Evolutionary conservation across 2,113 vertebrate species (phyloP).

Genomic region (Notothenia rossii): DNA sequence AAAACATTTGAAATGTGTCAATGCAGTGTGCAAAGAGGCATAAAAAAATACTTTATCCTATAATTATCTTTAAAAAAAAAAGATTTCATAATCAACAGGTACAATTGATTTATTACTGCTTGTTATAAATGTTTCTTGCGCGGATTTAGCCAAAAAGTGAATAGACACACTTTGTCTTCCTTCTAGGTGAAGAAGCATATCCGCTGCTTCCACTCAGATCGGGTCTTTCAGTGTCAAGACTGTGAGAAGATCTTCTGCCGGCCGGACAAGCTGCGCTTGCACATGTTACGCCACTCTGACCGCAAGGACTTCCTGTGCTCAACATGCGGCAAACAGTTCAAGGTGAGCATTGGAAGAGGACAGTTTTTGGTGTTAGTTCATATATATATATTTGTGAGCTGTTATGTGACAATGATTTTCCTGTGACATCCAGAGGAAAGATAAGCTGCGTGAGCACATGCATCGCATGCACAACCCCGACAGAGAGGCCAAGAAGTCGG

Average conservation of each 20-base stretch:
- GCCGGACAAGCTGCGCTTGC: conserved; percentile 95
- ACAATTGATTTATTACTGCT: not conserved
- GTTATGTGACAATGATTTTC: not conserved
- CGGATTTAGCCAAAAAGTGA: not conserved
- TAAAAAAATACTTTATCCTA: no score
- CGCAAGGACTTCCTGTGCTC: conserved; percentile 98
- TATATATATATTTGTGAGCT: not conserved
- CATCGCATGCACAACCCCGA: conserved; percentile 99
- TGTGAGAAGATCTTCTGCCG: conserved; percentile 98
- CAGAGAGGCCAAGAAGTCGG: conserved; percentile 95
- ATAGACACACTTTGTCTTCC: not conserved
- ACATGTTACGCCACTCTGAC: conserved; percentile 97
- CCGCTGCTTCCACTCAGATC: conserved; percentile 97
- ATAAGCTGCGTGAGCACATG: conserved; percentile 98
- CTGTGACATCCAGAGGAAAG: conserved; percentile 89
- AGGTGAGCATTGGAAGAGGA: conserved; percentile 81
- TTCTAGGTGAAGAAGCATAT: conserved; percentile 96
- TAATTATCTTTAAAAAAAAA: no score
- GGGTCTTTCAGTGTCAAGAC: conserved; percentile 95
- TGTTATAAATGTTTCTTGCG: not conserved
- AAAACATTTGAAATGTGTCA: not conserved
- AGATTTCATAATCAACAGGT: no score
- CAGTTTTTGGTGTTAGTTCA: not conserved
- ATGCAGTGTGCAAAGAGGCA: no score
- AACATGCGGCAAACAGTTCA: conserved; percentile 98